phyloP scores from a whole-genome alignment of 2,113 vertebrate species.

The Isurus oxyrinchus region DNA sequence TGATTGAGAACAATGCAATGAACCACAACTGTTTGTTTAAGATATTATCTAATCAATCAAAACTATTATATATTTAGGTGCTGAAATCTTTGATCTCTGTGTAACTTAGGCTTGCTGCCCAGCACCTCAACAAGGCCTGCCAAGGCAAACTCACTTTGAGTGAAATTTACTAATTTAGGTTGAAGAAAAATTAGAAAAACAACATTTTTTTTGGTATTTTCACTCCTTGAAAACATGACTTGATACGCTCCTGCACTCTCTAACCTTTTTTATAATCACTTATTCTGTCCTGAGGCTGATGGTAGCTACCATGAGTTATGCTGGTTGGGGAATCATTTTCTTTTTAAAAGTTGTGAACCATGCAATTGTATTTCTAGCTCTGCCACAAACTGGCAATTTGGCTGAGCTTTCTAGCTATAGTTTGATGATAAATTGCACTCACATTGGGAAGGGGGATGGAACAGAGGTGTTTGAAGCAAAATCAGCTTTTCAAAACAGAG shows the following conservation, averaged over 20 bases:
- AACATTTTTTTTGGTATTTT: neutral
- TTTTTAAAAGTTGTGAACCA: neutral
- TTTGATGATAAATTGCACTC: constrained; percentile 21
- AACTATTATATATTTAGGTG: neutral
- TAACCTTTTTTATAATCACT: neutral
- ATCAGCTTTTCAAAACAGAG: constrained; percentile 15
- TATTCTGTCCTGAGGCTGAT: neutral
- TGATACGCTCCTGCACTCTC: neutral
- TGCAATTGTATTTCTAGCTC: constrained; percentile 1
- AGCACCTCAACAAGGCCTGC: neutral
- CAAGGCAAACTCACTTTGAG: constrained; percentile 1
- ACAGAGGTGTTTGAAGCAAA: neutral
- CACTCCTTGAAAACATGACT: neutral
- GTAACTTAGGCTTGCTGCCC: neutral
- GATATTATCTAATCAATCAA: neutral
- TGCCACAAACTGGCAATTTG: constrained; percentile 1
- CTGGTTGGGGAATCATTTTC: neutral
- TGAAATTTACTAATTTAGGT: neutral
- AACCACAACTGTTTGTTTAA: neutral
- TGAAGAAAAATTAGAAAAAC: neutral
- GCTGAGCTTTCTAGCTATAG: neutral
- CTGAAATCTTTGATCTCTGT: constrained; percentile 13
- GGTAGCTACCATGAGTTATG: neutral
- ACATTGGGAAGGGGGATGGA: neutral
- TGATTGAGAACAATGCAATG: neutral